Conservation (phyloP, 2,113 vertebrate genomes). For the Oenanthe melanoleuca region DNA sequence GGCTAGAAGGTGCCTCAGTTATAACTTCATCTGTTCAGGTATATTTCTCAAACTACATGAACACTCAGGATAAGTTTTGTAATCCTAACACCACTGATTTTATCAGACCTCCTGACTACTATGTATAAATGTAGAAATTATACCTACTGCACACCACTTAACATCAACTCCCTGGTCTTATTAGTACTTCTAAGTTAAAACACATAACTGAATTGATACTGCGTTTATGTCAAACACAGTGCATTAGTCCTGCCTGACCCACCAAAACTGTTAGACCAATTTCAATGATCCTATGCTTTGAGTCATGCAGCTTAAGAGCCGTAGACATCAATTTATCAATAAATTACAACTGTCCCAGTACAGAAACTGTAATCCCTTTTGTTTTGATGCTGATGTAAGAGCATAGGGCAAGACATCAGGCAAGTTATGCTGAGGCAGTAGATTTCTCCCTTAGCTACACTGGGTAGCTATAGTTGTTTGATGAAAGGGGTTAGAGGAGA, state of each 20-base stretch:
- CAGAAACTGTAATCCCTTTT: neutral
- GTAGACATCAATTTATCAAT: neutral
- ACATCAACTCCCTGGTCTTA: neutral
- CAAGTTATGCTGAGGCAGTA: neutral
- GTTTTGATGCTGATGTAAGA: neutral
- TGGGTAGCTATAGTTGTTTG: accelerated
- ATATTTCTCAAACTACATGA: neutral
- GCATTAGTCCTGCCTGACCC: neutral
- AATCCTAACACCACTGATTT: neutral
- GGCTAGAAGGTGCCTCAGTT: neutral
- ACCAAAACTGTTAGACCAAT: neutral
- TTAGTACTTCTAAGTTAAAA: neutral
- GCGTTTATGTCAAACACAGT: neutral
- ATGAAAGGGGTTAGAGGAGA: neutral
- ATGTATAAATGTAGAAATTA: neutral
- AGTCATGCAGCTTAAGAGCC: neutral
- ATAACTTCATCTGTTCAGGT: neutral
- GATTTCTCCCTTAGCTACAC: neutral
- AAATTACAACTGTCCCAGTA: neutral
- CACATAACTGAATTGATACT: neutral
- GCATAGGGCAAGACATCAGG: neutral
- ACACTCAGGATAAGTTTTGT: neutral
- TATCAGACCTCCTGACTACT: neutral
- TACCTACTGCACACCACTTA: neutral
- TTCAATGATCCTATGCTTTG: neutral